A percentile compares a stretch with the other conserved stretches of the same genome.
These are phyloP conservation scores for Limonius californicus DNA, from an alignment of 1,140 invertebrate genomes.

Conservation along the genomic window DNA sequence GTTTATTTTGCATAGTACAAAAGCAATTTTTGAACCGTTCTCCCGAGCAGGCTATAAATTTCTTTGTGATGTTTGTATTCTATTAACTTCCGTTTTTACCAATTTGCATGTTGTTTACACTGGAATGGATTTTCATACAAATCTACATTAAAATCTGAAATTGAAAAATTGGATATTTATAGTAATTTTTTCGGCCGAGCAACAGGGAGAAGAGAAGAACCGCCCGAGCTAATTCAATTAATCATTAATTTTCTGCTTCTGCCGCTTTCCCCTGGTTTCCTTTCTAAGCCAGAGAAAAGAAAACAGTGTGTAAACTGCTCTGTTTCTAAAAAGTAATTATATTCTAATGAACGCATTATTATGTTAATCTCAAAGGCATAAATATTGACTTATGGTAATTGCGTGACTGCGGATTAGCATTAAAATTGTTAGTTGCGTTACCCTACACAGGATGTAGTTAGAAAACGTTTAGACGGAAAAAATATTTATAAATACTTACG, in stretches of 20 bases:
- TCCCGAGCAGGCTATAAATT: conserved; percentile 18
- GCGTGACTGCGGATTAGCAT: neutral
- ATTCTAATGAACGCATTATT: neutral
- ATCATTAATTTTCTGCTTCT: neutral
- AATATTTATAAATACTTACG: too few relatives aligned
- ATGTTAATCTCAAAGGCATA: neutral
- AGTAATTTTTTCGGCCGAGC: conserved; percentile 11
- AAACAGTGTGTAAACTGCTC: too few relatives aligned
- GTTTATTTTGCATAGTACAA: conserved; percentile 14
- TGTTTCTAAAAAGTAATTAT: neutral
- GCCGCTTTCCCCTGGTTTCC: neutral
- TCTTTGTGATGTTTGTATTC: conserved; percentile 29
- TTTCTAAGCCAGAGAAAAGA: too few relatives aligned
- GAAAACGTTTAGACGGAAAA: too few relatives aligned
- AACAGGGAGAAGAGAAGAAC: neutral
- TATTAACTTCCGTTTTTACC: conserved; percentile 30
- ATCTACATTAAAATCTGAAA: conserved; percentile 27
- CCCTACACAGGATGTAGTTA: neutral
- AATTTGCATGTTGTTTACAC: conserved; percentile 29
- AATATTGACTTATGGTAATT: neutral
- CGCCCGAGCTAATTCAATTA: neutral
- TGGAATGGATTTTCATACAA: conserved; percentile 24
- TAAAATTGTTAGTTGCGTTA: conserved; percentile 1
- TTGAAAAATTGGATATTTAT: conserved; percentile 23
- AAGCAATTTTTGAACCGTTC: conserved; percentile 16